Evolutionary conservation across 2,797 vertebrate genomes (phyloP).

Genomic region (Intellagama lesueurii): DNA sequence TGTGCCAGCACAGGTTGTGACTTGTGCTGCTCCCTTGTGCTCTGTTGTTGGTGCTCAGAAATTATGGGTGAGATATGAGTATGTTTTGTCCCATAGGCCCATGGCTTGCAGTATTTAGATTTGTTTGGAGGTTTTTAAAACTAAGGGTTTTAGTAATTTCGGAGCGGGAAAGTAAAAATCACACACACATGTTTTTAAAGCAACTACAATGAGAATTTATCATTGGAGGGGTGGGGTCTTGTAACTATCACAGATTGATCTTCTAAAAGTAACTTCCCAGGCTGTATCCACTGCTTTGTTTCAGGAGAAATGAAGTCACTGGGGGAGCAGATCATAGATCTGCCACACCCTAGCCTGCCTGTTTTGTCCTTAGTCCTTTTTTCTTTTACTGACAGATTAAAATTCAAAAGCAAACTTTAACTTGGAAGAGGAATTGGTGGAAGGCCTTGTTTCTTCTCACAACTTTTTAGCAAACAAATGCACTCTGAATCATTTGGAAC

Average conservation of each 20-base stretch:
- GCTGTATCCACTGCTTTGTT: background rate
- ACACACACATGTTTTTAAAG: background rate
- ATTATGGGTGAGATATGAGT: no score
- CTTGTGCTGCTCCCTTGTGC: background rate
- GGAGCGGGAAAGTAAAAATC: background rate
- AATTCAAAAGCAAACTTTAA: background rate
- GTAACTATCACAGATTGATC: background rate
- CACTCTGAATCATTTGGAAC: background rate
- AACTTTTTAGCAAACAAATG: background rate
- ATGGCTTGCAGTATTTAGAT: no score
- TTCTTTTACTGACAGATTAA: background rate
- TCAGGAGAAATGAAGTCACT: background rate
- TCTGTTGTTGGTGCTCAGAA: background rate
- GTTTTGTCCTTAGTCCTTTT: background rate
- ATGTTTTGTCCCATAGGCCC: no score
- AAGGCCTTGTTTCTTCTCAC: no score
- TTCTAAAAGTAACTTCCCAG: background rate
- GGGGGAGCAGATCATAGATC: no score
- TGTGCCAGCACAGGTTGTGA: no score
- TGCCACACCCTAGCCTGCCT: no score
- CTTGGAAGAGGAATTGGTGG: background rate
- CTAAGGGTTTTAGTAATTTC: background rate
- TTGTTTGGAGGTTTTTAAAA: no score
- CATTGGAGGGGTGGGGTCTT: background rate
- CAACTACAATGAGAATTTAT: background rate